Percentiles rank a stretch among this genome's conserved stretches.
Conservation (phyloP, 1,140 invertebrate species). For the Campoletis sonorensis region DNA sequence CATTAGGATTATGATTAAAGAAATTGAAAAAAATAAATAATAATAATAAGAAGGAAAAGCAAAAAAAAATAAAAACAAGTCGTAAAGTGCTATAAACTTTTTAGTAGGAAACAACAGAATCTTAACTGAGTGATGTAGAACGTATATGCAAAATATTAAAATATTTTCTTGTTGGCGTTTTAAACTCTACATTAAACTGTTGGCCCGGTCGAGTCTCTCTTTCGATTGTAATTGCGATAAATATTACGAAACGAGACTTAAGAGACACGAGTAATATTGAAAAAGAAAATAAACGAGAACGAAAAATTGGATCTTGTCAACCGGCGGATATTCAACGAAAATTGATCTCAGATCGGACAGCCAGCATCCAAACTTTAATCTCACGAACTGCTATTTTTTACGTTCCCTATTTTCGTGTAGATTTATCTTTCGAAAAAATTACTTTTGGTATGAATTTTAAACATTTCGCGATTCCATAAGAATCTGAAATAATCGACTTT, state of each 20-base stretch:
- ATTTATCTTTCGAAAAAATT: no score
- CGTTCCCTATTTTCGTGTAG: no score
- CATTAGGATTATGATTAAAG: slow-evolving; percentile 62
- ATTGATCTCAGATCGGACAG: slow-evolving; percentile 19
- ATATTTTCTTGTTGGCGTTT: slow-evolving; percentile 74
- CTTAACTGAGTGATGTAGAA: slow-evolving; percentile 60
- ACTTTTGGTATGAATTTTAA: no score
- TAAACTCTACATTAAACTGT: slow-evolving; percentile 68
- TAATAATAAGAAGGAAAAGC: not conserved
- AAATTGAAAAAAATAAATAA: slow-evolving; percentile 45
- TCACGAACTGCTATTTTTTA: no score
- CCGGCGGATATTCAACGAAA: not conserved
- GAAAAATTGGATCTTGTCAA: not conserved
- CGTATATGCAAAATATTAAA: slow-evolving; percentile 61
- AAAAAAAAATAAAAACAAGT: slow-evolving; percentile 20
- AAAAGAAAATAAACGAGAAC: not conserved
- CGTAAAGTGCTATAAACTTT: slow-evolving; percentile 66
- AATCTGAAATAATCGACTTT: no score
- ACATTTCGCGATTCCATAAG: no score
- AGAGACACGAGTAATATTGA: not conserved
- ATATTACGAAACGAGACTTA: not conserved
- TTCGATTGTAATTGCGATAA: slow-evolving; percentile 22
- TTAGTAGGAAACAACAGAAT: slow-evolving; percentile 64
- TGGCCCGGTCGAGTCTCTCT: slow-evolving; percentile 66
- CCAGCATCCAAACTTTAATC: not conserved